These are phyloP conservation scores for Gymnobelideus leadbeateri DNA, from an alignment of 2,113 vertebrate species.

Conservation along the genomic window DNA sequence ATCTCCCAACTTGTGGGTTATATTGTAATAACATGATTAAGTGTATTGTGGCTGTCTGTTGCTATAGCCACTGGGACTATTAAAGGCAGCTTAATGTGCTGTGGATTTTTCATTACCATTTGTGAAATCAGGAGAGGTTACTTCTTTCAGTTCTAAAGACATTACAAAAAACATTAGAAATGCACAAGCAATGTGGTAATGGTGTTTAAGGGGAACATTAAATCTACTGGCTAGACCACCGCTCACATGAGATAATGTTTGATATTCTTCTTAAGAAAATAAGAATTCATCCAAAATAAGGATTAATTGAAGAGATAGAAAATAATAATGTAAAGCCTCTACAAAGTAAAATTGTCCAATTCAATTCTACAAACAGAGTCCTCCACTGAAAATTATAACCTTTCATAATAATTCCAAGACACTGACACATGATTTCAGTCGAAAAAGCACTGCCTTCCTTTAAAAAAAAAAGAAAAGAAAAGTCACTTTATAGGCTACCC, in stretches of 20 bases:
- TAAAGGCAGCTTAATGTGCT: background rate
- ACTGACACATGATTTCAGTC: background rate
- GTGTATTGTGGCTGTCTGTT: background rate
- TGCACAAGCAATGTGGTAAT: background rate
- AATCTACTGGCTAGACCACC: background rate
- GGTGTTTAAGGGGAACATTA: conserved; percentile 26
- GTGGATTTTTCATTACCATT: conserved; percentile 12
- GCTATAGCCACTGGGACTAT: conserved; percentile 3
- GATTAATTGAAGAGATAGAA: conserved; percentile 15
- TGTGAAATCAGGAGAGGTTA: conserved; percentile 1
- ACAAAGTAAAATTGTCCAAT: background rate
- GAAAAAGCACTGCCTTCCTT: background rate
- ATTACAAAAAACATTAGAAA: conserved; percentile 23
- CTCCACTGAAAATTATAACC: background rate
- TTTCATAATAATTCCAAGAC: background rate
- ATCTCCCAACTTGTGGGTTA: background rate
- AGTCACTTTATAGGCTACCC: background rate
- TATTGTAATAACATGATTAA: conserved; percentile 2
- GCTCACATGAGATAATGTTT: background rate
- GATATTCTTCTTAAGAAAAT: conserved; percentile 1
- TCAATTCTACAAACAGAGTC: background rate
- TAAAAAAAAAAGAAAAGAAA: too few relatives aligned
- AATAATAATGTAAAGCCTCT: background rate
- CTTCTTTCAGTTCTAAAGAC: conserved; percentile 18
- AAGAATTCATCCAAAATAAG: conserved; percentile 17